Base-by-base conservation (phyloP, 1,140 invertebrate genomes). In the Acyrthosiphon pisum region DNA sequence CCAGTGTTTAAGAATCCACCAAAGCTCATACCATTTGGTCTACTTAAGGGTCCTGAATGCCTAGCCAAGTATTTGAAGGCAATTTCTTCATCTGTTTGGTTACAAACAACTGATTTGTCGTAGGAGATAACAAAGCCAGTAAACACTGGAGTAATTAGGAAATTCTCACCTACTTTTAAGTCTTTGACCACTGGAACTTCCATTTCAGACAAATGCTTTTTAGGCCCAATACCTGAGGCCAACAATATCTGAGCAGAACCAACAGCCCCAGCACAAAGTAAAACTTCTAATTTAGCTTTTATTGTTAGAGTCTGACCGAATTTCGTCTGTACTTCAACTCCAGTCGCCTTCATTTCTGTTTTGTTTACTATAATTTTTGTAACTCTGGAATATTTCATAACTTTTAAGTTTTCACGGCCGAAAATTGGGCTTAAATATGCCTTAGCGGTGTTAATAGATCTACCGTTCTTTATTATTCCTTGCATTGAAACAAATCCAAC, bases 221-320 rank as follows among this genome's bases (percentile, higher is more conserved):
- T 44, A 8, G 93, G 91, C n/a, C 94, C 94, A 18, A 94, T 93
- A 91, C 98, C 97, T 93, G 97, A 98, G 4, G 97, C 95, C 95
- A 98, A 96, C 90, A 98, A 95, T 86, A 98, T 95, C 95, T 97
- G 97, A 68, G 97, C 96, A 46, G 96, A 96, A 91, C 96, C 97
- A 93, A 97, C 95, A 48, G 96, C 95, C 23, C 97, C 97, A 48
- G 97, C 96, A 93, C 96, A 96, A 93, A 98, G 91, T 93, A 98
- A 96, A 4, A 97, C 95, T 87, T 94, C 94, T 4, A 46, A n/a
- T 6, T 37, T 53, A 2, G 91, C 23, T 46, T 84, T 53, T 0
- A 94, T n/a, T 46, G 30, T 76, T 23, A 88, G 18, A 37, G 26
- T 84, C 87, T 90, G 60, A 68, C 94, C 94, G 53, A 95, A 94